Evolutionary conservation across 2,888 invertebrate species (phyloP).

Genomic region (Polymixis lichenea): DNA sequence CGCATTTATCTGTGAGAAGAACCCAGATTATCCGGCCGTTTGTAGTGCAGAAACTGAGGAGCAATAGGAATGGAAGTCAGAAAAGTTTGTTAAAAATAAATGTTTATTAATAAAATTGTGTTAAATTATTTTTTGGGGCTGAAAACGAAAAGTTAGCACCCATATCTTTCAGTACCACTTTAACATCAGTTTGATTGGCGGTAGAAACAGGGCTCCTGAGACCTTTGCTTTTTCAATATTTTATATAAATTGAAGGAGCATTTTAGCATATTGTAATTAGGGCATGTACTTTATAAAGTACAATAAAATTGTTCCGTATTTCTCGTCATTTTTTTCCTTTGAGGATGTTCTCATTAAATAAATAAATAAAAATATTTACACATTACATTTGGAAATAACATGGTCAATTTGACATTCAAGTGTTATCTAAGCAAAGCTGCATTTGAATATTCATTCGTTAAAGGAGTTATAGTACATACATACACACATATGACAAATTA

Average conservation of each 20-base stretch:
- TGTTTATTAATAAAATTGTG: too few relatives aligned
- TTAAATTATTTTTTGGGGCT: not conserved
- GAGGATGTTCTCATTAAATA: too few relatives aligned
- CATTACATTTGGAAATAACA: not conserved
- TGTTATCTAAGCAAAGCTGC: not conserved
- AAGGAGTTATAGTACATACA: not conserved
- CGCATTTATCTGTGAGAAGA: conserved; percentile 58
- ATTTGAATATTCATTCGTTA: not conserved
- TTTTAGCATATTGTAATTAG: not conserved
- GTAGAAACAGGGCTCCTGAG: not conserved
- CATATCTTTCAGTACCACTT: not conserved
- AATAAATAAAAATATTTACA: not conserved
- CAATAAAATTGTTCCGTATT: not conserved
- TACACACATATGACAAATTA: too few relatives aligned
- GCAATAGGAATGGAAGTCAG: not conserved
- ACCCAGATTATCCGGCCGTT: conserved; percentile 40
- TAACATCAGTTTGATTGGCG: not conserved
- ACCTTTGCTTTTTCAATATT: not conserved
- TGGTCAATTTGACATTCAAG: not conserved
- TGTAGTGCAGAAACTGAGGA: not conserved
- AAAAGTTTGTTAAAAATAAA: not conserved
- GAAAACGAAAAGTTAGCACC: not conserved
- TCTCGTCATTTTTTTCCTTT: not conserved
- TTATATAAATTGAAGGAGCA: too few relatives aligned
- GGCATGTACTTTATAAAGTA: not conserved